These are phyloP conservation scores for Molanna angustata DNA, from an alignment of 2,888 invertebrate species.

Conservation along the genomic window DNA sequence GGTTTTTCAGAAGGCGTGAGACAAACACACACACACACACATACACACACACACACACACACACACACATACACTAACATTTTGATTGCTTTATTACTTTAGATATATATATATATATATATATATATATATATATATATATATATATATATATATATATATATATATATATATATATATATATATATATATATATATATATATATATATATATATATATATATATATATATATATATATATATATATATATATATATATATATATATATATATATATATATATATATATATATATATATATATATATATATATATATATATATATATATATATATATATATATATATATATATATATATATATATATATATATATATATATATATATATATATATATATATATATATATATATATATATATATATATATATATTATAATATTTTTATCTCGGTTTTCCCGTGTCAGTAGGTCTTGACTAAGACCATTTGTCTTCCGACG, in stretches of 20 bases:
- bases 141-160: slow-evolving; percentile 13
- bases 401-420: neutral
- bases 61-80: no score
- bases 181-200: slow-evolving; percentile 12
- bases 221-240: slow-evolving; percentile 14
- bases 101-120: no score
- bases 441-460: no score
- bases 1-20: no score
- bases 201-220: slow-evolving; percentile 12
- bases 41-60: no score
- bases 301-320: slow-evolving; percentile 13
- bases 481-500: no score
- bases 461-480: no score
- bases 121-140: no score
- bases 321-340: slow-evolving; percentile 13
- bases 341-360: slow-evolving; percentile 14
- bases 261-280: slow-evolving; percentile 14
- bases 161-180: slow-evolving; percentile 13
- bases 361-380: slow-evolving; percentile 14
- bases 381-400: slow-evolving; percentile 2
- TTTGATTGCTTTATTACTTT: no score
- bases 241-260: slow-evolving; percentile 13
- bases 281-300: slow-evolving; percentile 13
- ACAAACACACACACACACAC: no score
- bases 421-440: neutral